phyloP scores from a whole-genome alignment of 2,888 invertebrate species.

The Ectobius pallidus region DNA sequence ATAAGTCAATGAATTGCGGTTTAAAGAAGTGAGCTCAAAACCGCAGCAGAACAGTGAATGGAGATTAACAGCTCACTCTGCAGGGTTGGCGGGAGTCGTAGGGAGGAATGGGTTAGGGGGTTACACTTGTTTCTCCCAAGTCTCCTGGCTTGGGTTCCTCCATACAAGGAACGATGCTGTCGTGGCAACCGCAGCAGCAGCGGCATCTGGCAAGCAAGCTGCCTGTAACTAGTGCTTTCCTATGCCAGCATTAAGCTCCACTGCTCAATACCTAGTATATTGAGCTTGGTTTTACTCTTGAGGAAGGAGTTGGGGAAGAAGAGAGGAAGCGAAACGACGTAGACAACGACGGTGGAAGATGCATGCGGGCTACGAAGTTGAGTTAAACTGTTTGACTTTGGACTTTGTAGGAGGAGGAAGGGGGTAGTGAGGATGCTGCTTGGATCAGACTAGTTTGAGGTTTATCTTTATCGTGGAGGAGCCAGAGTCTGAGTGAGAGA shows the following conservation, averaged over 20 bases:
- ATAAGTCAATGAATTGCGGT: too few relatives aligned
- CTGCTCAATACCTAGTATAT: slow-evolving; percentile 11
- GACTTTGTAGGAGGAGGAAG: slow-evolving; percentile 32
- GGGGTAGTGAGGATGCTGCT: neutral
- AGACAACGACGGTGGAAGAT: neutral
- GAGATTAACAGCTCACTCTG: slow-evolving; percentile 17
- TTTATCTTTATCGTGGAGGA: slow-evolving; percentile 10
- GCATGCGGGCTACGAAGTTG: slow-evolving; percentile 24
- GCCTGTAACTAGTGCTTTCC: neutral
- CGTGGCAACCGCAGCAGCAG: neutral
- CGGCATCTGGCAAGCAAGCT: neutral
- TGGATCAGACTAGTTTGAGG: slow-evolving; percentile 8
- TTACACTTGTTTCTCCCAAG: neutral
- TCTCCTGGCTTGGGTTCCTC: neutral
- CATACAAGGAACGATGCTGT: neutral
- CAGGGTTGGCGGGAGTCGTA: too few relatives aligned
- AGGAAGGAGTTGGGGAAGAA: neutral
- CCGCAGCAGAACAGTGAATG: neutral
- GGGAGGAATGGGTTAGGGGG: neutral
- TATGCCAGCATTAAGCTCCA: neutral
- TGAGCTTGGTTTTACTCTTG: slow-evolving; percentile 9
- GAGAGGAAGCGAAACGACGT: neutral
- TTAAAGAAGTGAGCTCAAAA: too few relatives aligned
- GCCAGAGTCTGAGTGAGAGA: neutral
- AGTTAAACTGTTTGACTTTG: slow-evolving; percentile 39